A percentile compares a stretch with the other conserved stretches of the same genome.
Evolutionary conservation across 2,888 invertebrate genomes (phyloP).

Genomic region (Drosophila sordidula): DNA sequence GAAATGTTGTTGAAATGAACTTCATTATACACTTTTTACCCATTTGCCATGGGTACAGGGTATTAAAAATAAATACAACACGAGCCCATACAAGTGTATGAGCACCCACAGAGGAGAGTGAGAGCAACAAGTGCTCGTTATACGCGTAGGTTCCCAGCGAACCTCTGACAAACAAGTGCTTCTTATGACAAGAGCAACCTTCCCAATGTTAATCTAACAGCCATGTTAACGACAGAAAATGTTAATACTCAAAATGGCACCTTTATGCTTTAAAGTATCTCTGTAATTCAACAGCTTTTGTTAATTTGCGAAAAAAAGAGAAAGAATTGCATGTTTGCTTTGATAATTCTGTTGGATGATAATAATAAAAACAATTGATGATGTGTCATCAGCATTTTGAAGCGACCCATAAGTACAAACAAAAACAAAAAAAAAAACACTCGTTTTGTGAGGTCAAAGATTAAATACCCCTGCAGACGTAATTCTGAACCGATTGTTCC

Average conservation of each 20-base stretch:
- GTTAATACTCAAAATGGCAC: conserved; percentile 45
- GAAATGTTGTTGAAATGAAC: too few species aligned
- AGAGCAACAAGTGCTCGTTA: conserved; percentile 26
- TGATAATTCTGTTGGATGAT: conserved; percentile 23
- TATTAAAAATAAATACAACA: conserved; percentile 24
- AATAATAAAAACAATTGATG: conserved; percentile 29
- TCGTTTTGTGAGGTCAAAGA: background rate
- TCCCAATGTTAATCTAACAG: conserved; percentile 26
- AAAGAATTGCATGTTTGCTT: conserved; percentile 15
- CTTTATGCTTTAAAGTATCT: conserved; percentile 1
- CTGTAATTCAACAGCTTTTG: conserved; percentile 10
- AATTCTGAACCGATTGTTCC: background rate
- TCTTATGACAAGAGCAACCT: conserved; percentile 11
- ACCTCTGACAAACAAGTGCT: conserved; percentile 14
- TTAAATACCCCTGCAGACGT: background rate
- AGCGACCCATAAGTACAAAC: conserved; percentile 1
- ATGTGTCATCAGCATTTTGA: conserved; percentile 35
- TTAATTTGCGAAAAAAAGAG: conserved; percentile 9
- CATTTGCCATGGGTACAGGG: background rate
- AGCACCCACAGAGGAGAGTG: conserved; percentile 18
- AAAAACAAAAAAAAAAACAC: conserved; percentile 4
- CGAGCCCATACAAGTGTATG: conserved; percentile 14
- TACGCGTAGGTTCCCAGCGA: conserved; percentile 1
- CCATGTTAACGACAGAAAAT: conserved; percentile 21
- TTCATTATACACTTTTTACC: background rate